Conservation (phyloP, 2,797 vertebrate genomes). For the Masticophis lateralis region DNA sequence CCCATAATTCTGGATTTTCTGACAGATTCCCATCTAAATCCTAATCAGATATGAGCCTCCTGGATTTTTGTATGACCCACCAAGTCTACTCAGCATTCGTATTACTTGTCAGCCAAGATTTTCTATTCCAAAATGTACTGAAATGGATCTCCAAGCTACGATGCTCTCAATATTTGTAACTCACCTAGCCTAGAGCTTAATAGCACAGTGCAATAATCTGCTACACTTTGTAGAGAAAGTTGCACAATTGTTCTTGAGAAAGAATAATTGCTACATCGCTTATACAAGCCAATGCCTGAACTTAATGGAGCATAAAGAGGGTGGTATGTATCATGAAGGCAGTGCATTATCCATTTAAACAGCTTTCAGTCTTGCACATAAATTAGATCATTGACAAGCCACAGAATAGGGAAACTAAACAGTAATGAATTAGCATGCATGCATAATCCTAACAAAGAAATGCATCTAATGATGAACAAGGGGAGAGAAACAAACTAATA, state of each 20-base stretch:
- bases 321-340: conserved; percentile 63
- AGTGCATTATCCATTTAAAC: conserved; percentile 67
- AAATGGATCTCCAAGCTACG: conserved; percentile 43
- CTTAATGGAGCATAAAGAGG: conserved; percentile 67
- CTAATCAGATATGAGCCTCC: background rate
- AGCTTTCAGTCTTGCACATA: conserved; percentile 61
- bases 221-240: conserved; percentile 53
- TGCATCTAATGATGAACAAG: conserved; percentile 39
- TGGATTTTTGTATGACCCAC: background rate
- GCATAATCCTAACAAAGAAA: conserved; percentile 61
- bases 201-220: conserved; percentile 58
- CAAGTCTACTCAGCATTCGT: background rate
- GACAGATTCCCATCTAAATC: background rate
- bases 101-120: conserved; percentile 26
- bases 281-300: conserved; percentile 62
- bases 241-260: conserved; percentile 57
- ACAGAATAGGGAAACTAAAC: conserved; percentile 51
- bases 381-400: conserved; percentile 58
- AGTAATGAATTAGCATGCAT: conserved; percentile 63
- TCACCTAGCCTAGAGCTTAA: conserved; percentile 54
- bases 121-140: conserved; percentile 45
- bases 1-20: background rate
- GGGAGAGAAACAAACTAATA: conserved; percentile 38
- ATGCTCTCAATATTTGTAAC: conserved; percentile 39
- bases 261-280: conserved; percentile 65